A percentile compares a stretch with the other conserved stretches of the same genome.
phyloP scores from a whole-genome alignment of 2,113 vertebrate species.

The Hydrolagus affinis region DNA sequence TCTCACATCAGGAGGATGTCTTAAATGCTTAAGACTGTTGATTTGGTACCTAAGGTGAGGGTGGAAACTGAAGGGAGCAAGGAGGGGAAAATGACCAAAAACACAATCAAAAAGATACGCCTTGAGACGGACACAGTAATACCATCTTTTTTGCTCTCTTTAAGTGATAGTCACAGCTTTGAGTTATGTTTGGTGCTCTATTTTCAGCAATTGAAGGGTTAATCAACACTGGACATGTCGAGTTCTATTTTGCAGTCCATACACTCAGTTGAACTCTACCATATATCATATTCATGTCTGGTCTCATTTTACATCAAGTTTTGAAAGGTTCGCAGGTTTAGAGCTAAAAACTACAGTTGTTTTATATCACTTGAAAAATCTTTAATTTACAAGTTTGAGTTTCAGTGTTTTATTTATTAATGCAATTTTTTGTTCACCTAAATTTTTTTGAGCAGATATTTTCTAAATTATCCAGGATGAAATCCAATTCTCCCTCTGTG shows the following conservation, averaged over 20 bases:
- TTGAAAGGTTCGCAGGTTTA: not conserved
- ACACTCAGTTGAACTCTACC: not conserved
- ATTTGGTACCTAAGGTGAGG: too few relatives aligned
- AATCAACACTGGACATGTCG: not conserved
- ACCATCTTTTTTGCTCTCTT: not conserved
- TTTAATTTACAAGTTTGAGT: not conserved
- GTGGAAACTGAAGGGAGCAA: too few relatives aligned
- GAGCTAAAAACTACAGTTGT: not conserved
- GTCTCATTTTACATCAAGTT: not conserved
- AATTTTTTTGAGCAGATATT: slow-evolving; percentile 14
- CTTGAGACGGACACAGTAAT: too few relatives aligned
- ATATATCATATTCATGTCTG: not conserved
- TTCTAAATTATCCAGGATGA: slow-evolving; percentile 16
- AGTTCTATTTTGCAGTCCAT: not conserved
- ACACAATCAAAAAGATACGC: too few relatives aligned
- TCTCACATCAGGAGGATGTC: too few relatives aligned
- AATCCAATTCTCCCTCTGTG: slow-evolving; percentile 25
- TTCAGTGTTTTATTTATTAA: slow-evolving; percentile 24
- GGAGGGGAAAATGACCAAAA: too few relatives aligned
- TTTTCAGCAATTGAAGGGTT: not conserved
- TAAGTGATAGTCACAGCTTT: not conserved
- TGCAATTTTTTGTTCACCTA: slow-evolving; percentile 15
- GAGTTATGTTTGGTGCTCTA: too few relatives aligned
- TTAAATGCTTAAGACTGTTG: too few relatives aligned
- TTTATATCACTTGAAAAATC: not conserved